These are phyloP conservation scores for Hirtodrosophila trivittata DNA, from an alignment of 2,888 invertebrate species.

Conservation along the genomic window DNA sequence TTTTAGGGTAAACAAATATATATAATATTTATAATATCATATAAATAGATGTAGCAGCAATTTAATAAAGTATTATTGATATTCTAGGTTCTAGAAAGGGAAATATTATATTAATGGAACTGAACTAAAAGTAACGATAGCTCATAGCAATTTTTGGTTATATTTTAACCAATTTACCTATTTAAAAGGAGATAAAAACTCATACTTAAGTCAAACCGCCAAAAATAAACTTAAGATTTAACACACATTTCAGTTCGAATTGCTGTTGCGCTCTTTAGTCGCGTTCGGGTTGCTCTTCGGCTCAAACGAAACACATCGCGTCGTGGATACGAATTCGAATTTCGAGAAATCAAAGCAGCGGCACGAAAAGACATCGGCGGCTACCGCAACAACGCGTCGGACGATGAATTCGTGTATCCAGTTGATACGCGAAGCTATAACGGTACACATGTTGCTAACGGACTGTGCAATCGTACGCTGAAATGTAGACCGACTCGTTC, in stretches of 20 bases:
- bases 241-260: neutral
- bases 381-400: conserved; percentile 40
- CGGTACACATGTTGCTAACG: conserved; percentile 79
- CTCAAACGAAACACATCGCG: neutral
- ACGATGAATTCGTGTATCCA: conserved; percentile 53
- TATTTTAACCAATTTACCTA: neutral
- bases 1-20: too few relatives aligned
- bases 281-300: neutral
- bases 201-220: neutral
- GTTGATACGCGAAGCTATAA: conserved; percentile 80
- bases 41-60: too few relatives aligned
- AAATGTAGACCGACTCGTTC: conserved; percentile 72
- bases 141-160: neutral
- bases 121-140: too few relatives aligned
- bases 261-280: neutral
- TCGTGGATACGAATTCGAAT: conserved; percentile 13
- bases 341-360: conserved; percentile 63
- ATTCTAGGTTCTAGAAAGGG: too few relatives aligned
- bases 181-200: neutral
- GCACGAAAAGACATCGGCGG: conserved; percentile 27
- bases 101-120: too few relatives aligned
- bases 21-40: too few relatives aligned
- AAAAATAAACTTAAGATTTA: conserved; percentile 2
- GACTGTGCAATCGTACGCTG: conserved; percentile 62
- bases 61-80: too few relatives aligned